These are phyloP conservation scores for Digitonthophagus gazella DNA, from an alignment of 2,888 invertebrate genomes.

Conservation along the genomic window DNA sequence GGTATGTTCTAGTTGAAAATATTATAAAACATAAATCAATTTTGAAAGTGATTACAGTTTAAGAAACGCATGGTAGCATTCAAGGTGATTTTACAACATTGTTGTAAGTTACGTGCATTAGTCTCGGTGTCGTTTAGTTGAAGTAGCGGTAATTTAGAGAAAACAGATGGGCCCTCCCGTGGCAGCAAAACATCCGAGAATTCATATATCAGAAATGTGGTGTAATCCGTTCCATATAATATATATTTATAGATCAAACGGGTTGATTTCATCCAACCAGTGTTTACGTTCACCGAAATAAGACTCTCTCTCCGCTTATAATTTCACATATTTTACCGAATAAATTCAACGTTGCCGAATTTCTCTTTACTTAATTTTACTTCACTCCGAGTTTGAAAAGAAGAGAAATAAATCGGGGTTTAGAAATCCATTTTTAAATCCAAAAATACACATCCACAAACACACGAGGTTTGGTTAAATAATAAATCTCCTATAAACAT, in stretches of 20 bases:
- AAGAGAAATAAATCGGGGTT: no score
- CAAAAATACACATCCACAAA: no score
- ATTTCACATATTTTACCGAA: slow-evolving; percentile 9
- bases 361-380: slow-evolving; percentile 6
- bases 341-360: background rate
- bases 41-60: no score
- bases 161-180: background rate
- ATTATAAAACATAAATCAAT: no score
- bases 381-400: no score
- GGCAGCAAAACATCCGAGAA: slow-evolving; percentile 17
- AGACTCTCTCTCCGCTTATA: slow-evolving; percentile 19
- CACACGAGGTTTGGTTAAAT: no score
- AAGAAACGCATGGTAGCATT: no score
- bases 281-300: slow-evolving; percentile 25
- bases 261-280: slow-evolving; percentile 24
- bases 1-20: no score
- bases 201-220: slow-evolving; percentile 22
- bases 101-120: background rate
- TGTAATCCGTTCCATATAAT: slow-evolving; percentile 24
- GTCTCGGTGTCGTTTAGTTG: background rate
- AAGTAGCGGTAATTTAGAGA: background rate
- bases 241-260: slow-evolving; percentile 29
- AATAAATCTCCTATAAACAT: no score
- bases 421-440: no score
- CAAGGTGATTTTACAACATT: background rate